Conservation (phyloP, 35 echinoderm and acorn worm genomes). For the Apostichopus parvimensis region DNA sequence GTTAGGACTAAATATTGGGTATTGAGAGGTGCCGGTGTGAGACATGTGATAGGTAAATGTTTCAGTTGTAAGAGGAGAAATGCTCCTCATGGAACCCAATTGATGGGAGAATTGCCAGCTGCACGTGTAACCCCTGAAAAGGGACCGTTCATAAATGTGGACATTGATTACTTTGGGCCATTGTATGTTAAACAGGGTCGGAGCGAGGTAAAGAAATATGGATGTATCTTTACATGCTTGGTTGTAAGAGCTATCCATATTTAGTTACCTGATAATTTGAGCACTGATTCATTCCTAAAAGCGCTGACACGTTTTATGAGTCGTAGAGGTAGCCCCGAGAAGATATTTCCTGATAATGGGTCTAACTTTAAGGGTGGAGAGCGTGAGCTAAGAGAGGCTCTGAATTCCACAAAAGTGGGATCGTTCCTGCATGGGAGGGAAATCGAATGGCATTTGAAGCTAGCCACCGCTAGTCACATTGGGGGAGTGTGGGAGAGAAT, state of each 20-base stretch:
- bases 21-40: constrained; percentile 33
- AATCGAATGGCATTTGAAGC: constrained; percentile 60
- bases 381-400: constrained; percentile 42
- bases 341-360: constrained; percentile 64
- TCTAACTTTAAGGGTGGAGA: constrained; percentile 57
- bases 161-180: constrained; percentile 73
- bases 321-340: constrained; percentile 48
- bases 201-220: constrained; percentile 61
- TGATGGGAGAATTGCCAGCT: constrained; percentile 67
- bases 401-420: constrained; percentile 26
- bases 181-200: constrained; percentile 65
- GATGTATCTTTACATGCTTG: constrained; percentile 57
- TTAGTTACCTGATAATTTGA: constrained; percentile 46
- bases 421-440: neutral
- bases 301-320: constrained; percentile 56
- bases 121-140: constrained; percentile 55
- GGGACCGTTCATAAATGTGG: constrained; percentile 47
- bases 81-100: constrained; percentile 30
- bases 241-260: constrained; percentile 57
- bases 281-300: constrained; percentile 69
- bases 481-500: constrained; percentile 61
- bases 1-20: constrained; percentile 64
- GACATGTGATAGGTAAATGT: constrained; percentile 55
- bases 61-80: constrained; percentile 62
- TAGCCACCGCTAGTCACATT: constrained; percentile 65